phyloP scores from a whole-genome alignment of 2,113 vertebrate species.

The Bos indicus region DNA sequence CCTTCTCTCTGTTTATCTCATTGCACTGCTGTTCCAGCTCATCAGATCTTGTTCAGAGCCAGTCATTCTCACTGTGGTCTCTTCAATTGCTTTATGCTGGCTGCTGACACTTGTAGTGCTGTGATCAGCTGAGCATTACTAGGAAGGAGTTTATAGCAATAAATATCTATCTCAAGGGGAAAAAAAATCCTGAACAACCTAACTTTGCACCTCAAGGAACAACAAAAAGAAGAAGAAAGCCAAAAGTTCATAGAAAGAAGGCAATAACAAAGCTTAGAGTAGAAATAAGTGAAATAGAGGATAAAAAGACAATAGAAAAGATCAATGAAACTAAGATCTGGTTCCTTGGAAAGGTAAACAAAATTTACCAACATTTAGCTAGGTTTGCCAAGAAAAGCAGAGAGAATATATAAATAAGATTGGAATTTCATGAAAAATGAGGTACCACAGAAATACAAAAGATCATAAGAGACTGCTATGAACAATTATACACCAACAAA shows the following conservation, averaged over 20 bases:
- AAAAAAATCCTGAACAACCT: neutral
- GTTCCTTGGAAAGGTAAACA: neutral
- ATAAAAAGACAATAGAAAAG: neutral
- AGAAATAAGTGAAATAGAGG: neutral
- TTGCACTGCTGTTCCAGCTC: slow-evolving; percentile 91
- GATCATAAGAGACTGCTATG: neutral
- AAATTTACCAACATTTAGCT: neutral
- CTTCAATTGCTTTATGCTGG: slow-evolving; percentile 94
- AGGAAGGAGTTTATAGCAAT: neutral
- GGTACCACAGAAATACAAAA: neutral
- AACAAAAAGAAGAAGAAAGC: neutral
- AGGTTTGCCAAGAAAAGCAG: neutral
- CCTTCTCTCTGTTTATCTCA: slow-evolving; percentile 90
- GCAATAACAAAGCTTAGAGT: neutral
- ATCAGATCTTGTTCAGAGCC: slow-evolving; percentile 91
- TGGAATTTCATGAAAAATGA: neutral
- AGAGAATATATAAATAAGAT: neutral
- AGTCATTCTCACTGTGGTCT: slow-evolving; percentile 90
- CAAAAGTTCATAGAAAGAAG: neutral
- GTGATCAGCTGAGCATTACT: slow-evolving; percentile 90
- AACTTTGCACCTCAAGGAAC: neutral
- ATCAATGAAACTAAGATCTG: neutral
- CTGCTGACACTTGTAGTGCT: slow-evolving; percentile 89
- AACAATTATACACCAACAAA: neutral
- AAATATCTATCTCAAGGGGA: neutral